Evolutionary conservation across 2,888 invertebrate species (phyloP).

Genomic region (Bruchidius siliquastri): DNA sequence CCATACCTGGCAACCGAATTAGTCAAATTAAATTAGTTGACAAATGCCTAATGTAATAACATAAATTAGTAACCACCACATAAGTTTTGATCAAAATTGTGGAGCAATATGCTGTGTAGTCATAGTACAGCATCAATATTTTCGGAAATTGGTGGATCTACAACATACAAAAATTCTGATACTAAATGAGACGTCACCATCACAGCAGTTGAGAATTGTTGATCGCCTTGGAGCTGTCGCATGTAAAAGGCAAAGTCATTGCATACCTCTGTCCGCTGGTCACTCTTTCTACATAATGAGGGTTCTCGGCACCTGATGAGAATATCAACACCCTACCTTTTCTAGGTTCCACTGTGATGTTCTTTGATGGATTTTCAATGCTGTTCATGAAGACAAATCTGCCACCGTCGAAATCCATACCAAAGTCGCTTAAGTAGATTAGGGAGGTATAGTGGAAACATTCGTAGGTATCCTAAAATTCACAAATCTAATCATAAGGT

Average conservation of each 20-base stretch:
- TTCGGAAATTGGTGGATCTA: too few species aligned
- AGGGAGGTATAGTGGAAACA: slow-evolving; percentile 84
- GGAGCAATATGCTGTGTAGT: too few species aligned
- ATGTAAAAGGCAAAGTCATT: slow-evolving; percentile 79
- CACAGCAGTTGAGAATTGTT: slow-evolving; percentile 48
- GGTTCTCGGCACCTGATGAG: slow-evolving; percentile 82
- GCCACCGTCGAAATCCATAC: slow-evolving; percentile 75
- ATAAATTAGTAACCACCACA: too few species aligned
- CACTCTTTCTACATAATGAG: slow-evolving; percentile 77
- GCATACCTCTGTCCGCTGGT: slow-evolving; percentile 72
- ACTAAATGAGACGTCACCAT: neutral
- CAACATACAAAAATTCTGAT: too few species aligned
- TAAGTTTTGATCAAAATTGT: too few species aligned
- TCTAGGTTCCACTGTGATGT: slow-evolving; percentile 71
- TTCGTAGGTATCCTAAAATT: slow-evolving; percentile 72
- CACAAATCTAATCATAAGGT: too few species aligned
- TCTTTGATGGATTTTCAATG: slow-evolving; percentile 52
- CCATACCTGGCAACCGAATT: too few species aligned
- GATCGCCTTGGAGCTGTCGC: slow-evolving; percentile 61
- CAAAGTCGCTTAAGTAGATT: slow-evolving; percentile 72
- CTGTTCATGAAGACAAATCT: slow-evolving; percentile 72
- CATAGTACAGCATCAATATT: too few species aligned
- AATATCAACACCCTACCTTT: slow-evolving; percentile 77
- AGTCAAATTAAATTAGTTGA: too few species aligned
- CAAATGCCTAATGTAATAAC: too few species aligned